Evolutionary conservation across 2,113 vertebrate species (phyloP), one percentile per base, ranked within the genome.

Genomic region (Pelodiscus sinensis): DNA sequence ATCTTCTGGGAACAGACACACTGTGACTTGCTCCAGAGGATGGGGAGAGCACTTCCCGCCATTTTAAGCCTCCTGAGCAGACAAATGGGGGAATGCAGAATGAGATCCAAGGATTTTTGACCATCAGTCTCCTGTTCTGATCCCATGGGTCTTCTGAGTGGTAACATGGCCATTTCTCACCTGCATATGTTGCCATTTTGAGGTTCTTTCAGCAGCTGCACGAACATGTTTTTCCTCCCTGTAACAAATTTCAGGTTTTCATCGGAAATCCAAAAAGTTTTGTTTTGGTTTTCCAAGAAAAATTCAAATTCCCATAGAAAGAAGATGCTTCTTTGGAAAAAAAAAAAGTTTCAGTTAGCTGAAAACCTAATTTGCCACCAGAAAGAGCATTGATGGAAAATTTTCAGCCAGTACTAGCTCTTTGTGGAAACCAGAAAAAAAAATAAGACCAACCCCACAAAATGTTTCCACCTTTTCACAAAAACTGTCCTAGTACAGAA

Each of bases 401-500:
- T 0, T 2, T 82, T 52, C 44, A 73, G 29, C 38, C 81, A 82
- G 62, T 6, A 8, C 18, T 0, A 10, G 38, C 6, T 24, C 75
- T 31, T 4, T 25, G n/a, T 44, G n/a, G 51, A 38, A 87, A 2
- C 14, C 38, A n/a, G 3, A 56, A 79, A 71, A 71, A 71, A 68
- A 8, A 87, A 14, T 15, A 78, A 51, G 13, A 1, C 21, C 14
- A 62, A 2, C 16, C 35, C 35, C 29, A 71, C 54, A 54, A 87
- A 55, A 81, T n/a, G 29, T 75, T 24, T 82, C 51, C 31, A 71
- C 58, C 19, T 73, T 87, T 58, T 6, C 79, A 11, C 21, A 77
- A 71, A 38, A 73, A 13, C 21, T 44, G 55, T 3, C 11, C n/a
- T 81, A 21, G 0, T 0, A 22, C 10, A 31, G 6, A 54, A 2